Evolutionary conservation across 2,797 vertebrate genomes (phyloP), one percentile per base, ranked within the genome.

Genomic region (Dallia pectoralis): DNA sequence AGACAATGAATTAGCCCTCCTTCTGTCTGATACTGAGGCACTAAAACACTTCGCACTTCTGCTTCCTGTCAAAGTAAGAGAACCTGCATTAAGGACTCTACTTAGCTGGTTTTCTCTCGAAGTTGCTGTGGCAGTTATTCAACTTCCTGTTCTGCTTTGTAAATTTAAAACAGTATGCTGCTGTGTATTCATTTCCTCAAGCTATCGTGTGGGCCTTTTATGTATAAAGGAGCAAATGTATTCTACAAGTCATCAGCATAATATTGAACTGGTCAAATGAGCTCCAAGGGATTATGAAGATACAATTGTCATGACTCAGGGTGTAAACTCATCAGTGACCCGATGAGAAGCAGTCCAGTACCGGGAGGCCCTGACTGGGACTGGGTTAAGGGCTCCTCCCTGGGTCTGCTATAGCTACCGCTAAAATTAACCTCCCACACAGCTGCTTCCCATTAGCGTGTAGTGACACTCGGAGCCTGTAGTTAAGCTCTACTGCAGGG

Each of bases 361-460:
- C 51, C n/a, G 51, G 51, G 51, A 22, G 51, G 19, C 51, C 19
- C 51, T 56, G 79, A 79, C 59, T 70, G 71, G 59, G 56, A 82
- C 76, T 79, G 81, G 82, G 86, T 85, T 89, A 85, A 88, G 75
- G 77, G 84, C 83, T 32, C 51, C 51, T 56, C 51, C 51, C n/a
- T 8, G 8, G 51, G n/a, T n/a, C 51, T 56, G 51, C 51, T 56
- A n/a, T n/a, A 56, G 51, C n/a, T 82, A 89, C 83, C 74, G 76
- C 91, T 91, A 91, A 93, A 91, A 87, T 92, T 89, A 91, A 86
- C 89, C 87, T 87, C 51, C 75, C 82, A 84, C 90, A 91, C 93
- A 93, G 92, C 92, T 93, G 92, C 88, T 81, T 91, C 87, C 88
- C 86, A 92, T 93, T 92, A 93, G 89, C 77, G 80, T 80, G 84